Conservation (phyloP, 1,140 invertebrate species). For the Meloidogyne chitwoodi region DNA sequence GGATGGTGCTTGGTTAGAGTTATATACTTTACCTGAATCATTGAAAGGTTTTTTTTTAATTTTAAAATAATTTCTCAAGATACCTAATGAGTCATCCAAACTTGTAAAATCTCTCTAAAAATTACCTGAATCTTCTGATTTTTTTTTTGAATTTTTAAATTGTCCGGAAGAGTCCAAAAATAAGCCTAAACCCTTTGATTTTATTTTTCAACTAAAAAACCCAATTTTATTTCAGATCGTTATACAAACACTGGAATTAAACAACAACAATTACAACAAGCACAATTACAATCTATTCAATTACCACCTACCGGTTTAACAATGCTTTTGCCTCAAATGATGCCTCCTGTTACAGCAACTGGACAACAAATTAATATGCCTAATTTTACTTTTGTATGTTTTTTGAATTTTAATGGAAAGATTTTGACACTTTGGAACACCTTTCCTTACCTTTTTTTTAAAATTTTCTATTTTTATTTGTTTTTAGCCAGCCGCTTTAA, state of each 20-base stretch:
- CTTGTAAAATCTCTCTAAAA: too few relatives aligned
- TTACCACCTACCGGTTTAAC: background rate
- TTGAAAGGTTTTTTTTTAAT: constrained; percentile 32
- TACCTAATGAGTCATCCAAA: too few relatives aligned
- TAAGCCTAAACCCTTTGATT: too few relatives aligned
- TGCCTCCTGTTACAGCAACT: background rate
- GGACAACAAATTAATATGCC: background rate
- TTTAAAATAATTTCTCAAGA: too few relatives aligned
- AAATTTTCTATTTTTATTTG: background rate
- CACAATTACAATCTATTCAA: background rate
- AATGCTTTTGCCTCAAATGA: background rate
- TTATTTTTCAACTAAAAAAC: constrained; percentile 3
- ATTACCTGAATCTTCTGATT: too few relatives aligned
- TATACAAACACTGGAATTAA: constrained; percentile 21
- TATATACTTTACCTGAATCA: constrained; percentile 32
- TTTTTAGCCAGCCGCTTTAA: background rate
- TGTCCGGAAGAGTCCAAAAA: too few relatives aligned
- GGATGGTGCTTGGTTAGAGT: constrained; percentile 39
- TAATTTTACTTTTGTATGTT: constrained; percentile 6
- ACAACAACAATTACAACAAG: constrained; percentile 11
- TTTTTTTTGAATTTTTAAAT: too few relatives aligned
- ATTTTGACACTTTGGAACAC: background rate
- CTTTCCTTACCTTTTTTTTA: background rate
- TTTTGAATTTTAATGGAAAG: too few relatives aligned
- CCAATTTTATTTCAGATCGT: background rate